Conservation (phyloP, 2,113 vertebrate species). For the Pelmatolapia mariae region DNA sequence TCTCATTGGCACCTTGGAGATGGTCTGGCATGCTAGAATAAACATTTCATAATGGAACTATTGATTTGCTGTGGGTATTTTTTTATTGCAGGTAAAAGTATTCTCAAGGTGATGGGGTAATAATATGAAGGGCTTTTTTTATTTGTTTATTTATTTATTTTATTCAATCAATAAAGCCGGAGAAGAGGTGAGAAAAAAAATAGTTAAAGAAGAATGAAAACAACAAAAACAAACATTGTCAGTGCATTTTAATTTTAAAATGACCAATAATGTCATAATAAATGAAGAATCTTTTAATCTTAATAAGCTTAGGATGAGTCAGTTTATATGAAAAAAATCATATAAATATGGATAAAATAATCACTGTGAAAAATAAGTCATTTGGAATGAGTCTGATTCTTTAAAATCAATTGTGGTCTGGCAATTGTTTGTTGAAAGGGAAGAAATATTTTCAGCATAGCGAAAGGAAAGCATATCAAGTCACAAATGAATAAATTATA, state of each 20-base stretch:
- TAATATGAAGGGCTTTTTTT: slow-evolving; percentile 13
- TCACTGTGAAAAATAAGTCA: background rate
- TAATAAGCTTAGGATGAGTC: background rate
- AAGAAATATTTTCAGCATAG: background rate
- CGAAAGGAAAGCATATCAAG: background rate
- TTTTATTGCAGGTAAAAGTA: slow-evolving; percentile 4
- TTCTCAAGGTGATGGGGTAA: slow-evolving; percentile 43
- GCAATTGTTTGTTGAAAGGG: background rate
- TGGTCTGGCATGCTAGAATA: slow-evolving; percentile 11
- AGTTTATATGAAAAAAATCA: background rate
- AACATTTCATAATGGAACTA: slow-evolving; percentile 51
- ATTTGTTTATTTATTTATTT: slow-evolving; percentile 10
- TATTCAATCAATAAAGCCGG: slow-evolving; percentile 6
- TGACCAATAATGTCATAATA: background rate
- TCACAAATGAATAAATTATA: background rate
- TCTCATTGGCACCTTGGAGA: slow-evolving; percentile 1
- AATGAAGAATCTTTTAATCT: background rate
- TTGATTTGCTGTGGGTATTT: slow-evolving; percentile 31
- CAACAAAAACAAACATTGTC: background rate
- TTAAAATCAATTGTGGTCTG: background rate
- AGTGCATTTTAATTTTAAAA: background rate
- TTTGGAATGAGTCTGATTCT: background rate
- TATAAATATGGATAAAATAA: background rate
- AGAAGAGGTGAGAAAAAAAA: background rate
- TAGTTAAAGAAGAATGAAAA: background rate